phyloP scores from a whole-genome alignment of 2,113 vertebrate genomes.

The Falco punctatus region DNA sequence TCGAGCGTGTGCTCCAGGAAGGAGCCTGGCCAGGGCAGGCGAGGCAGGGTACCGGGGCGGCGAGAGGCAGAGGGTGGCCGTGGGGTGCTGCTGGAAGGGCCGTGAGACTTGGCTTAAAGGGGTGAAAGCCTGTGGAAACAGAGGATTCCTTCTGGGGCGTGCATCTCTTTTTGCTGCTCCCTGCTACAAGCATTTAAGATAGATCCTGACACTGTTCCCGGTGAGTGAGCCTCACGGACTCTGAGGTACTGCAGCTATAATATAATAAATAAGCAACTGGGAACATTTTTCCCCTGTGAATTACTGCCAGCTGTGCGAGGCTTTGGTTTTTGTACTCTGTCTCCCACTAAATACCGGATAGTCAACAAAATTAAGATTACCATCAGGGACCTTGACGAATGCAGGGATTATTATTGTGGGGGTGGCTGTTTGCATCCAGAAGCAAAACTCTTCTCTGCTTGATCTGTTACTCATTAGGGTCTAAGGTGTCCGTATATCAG shows the following conservation, averaged over 20 bases:
- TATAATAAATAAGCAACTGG: conserved; percentile 29
- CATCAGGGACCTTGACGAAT: conserved; percentile 14
- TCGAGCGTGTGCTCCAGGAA: neutral
- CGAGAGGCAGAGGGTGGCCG: neutral
- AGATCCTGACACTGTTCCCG: rapidly evolving
- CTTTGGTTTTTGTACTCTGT: conserved; percentile 3
- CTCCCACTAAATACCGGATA: conserved; percentile 25
- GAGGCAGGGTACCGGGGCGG: rapidly evolving
- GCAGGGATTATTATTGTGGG: neutral
- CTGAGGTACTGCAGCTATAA: neutral
- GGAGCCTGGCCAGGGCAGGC: neutral
- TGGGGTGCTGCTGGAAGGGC: neutral
- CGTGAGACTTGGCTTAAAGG: neutral
- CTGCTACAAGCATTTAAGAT: neutral
- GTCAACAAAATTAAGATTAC: conserved; percentile 49
- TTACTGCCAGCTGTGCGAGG: conserved; percentile 20
- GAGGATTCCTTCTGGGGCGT: neutral
- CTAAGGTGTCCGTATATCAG: neutral
- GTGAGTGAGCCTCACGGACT: neutral
- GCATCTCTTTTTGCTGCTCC: neutral
- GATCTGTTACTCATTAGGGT: neutral
- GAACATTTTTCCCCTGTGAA: neutral
- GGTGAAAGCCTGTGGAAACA: neutral
- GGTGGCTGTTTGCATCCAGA: conserved; percentile 3
- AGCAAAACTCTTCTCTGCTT: neutral